phyloP scores from a whole-genome alignment of 2,797 vertebrate species.

The Microhierax caerulescens region DNA sequence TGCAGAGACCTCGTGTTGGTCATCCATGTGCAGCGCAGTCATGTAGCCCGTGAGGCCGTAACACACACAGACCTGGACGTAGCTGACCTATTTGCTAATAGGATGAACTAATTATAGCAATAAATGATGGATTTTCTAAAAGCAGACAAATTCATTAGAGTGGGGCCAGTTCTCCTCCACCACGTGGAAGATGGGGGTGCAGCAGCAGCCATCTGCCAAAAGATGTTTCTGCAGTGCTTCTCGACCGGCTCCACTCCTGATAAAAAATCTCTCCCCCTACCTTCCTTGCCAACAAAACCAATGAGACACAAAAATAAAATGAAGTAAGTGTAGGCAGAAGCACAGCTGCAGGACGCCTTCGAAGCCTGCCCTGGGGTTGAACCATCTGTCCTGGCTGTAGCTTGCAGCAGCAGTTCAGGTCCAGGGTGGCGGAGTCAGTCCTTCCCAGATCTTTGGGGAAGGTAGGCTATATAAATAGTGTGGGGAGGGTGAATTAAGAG shows the following conservation, averaged over 20 bases:
- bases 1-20: background rate
- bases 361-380: background rate
- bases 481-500: background rate
- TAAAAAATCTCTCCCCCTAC: background rate
- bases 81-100: background rate
- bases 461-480: background rate
- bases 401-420: background rate
- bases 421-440: background rate
- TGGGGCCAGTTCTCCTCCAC: background rate
- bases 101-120: background rate
- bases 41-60: background rate
- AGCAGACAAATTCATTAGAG: background rate
- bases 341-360: background rate
- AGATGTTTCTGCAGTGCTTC: background rate
- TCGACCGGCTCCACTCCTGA: background rate
- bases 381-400: background rate
- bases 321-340: background rate
- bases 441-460: background rate
- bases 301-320: background rate
- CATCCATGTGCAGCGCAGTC: rapidly evolving
- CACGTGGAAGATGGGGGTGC: background rate
- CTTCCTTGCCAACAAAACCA: background rate
- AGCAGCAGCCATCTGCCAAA: background rate
- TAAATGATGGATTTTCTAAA: background rate
- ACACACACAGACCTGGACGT: rapidly evolving